phyloP scores from a whole-genome alignment of 2,797 vertebrate species.

The Carapus acus region DNA sequence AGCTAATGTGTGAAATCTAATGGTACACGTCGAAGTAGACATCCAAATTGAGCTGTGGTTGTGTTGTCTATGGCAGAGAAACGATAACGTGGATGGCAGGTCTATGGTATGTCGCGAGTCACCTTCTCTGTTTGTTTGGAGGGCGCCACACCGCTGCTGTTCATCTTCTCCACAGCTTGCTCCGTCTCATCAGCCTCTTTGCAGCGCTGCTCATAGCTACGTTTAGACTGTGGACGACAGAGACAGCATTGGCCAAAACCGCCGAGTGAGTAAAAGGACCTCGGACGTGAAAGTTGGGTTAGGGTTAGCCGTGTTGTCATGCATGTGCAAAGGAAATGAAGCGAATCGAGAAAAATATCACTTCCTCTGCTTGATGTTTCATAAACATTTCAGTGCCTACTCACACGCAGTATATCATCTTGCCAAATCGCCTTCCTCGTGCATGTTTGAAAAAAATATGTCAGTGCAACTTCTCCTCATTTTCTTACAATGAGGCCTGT shows the following conservation, averaged over 20 bases:
- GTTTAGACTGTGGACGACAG: constrained; percentile 77
- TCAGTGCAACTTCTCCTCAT: too few species aligned
- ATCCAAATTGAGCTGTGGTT: too few species aligned
- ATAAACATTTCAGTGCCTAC: neutral
- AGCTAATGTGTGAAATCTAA: too few species aligned
- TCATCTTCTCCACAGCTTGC: constrained; percentile 72
- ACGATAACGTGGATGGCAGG: too few species aligned
- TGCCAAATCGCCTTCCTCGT: constrained; percentile 9
- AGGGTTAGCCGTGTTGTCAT: too few species aligned
- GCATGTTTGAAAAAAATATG: too few species aligned
- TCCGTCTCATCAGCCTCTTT: constrained; percentile 85
- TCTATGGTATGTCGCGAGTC: too few species aligned
- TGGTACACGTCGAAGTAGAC: too few species aligned
- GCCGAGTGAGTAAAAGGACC: too few species aligned
- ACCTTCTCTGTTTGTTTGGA: constrained; percentile 91
- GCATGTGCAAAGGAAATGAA: constrained; percentile 13
- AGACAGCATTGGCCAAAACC: constrained; percentile 14
- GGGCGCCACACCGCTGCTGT: constrained; percentile 63
- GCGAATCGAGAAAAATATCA: neutral
- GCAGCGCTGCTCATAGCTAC: constrained; percentile 86
- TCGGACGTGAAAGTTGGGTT: too few species aligned
- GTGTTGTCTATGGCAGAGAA: too few species aligned
- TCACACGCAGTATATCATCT: neutral
- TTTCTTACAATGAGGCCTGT: too few species aligned
- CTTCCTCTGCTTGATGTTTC: constrained; percentile 39